These are phyloP conservation scores for Listronotus oregonensis DNA, from an alignment of 1,140 invertebrate genomes.

Conservation along the genomic window DNA sequence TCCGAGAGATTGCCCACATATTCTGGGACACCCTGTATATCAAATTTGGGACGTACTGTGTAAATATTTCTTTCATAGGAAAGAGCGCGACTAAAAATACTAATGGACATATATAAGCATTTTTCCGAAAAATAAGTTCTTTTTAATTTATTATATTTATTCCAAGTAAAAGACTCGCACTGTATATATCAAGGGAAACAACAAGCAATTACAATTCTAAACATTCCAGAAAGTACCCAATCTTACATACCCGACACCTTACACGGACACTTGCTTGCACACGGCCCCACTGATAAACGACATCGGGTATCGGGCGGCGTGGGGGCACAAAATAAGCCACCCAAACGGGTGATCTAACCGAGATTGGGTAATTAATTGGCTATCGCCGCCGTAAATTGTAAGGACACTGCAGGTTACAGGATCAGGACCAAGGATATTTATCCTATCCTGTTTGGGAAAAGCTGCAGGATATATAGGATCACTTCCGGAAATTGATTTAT, in stretches of 20 bases:
- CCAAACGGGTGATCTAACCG: slow-evolving; percentile 30
- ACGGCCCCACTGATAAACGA: slow-evolving; percentile 24
- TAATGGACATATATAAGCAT: too few species aligned
- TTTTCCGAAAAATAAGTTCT: too few species aligned
- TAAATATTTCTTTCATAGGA: too few species aligned
- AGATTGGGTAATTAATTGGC: slow-evolving; percentile 38
- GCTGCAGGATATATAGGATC: slow-evolving; percentile 27
- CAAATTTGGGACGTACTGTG: too few species aligned
- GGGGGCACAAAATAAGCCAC: slow-evolving; percentile 11
- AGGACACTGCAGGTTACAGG: slow-evolving; percentile 32
- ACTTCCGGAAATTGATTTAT: slow-evolving; percentile 33
- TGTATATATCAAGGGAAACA: too few species aligned
- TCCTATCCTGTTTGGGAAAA: slow-evolving; percentile 13
- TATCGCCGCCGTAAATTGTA: slow-evolving; percentile 36
- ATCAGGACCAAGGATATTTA: slow-evolving; percentile 34
- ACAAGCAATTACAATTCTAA: neutral
- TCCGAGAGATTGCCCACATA: too few species aligned
- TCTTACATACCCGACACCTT: too few species aligned
- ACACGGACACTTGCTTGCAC: too few species aligned
- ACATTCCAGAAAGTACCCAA: neutral
- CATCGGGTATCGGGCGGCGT: slow-evolving; percentile 10
- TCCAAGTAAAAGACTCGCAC: too few species aligned
- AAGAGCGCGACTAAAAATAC: too few species aligned
- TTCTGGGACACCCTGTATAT: too few species aligned
- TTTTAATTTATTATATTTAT: too few species aligned